phyloP scores from a whole-genome alignment of 2,888 invertebrate genomes.

The Drosophila suboccidentalis region DNA sequence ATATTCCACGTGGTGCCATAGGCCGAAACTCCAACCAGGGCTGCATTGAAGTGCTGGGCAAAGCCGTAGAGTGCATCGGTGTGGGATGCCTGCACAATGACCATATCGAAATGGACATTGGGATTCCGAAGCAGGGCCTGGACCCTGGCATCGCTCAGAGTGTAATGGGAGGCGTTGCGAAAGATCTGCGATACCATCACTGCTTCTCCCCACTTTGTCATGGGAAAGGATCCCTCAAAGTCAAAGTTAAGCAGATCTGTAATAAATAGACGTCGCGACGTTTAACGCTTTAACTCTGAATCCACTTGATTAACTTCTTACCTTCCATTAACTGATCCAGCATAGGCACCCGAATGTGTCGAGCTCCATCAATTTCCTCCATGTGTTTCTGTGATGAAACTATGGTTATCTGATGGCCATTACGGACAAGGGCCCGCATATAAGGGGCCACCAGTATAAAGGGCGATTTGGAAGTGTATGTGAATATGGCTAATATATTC shows the following conservation, averaged over 20 bases:
- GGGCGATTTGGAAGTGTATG: slow-evolving; percentile 60
- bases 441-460: slow-evolving; percentile 69
- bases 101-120: slow-evolving; percentile 50
- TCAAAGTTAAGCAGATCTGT: slow-evolving; percentile 26
- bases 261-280: neutral
- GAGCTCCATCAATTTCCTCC: slow-evolving; percentile 49
- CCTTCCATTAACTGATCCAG: slow-evolving; percentile 38
- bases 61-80: slow-evolving; percentile 83
- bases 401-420: slow-evolving; percentile 63
- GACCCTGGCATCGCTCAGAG: slow-evolving; percentile 47
- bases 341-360: slow-evolving; percentile 50
- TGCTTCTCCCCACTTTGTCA: slow-evolving; percentile 55
- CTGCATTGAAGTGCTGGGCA: slow-evolving; percentile 70
- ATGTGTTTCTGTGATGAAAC: slow-evolving; percentile 43
- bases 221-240: neutral
- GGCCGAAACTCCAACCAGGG: slow-evolving; percentile 70
- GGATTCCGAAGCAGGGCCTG: slow-evolving; percentile 38
- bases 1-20: slow-evolving; percentile 54
- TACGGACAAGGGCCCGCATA: slow-evolving; percentile 35
- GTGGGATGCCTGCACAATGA: slow-evolving; percentile 47
- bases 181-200: slow-evolving; percentile 31
- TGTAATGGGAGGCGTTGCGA: slow-evolving; percentile 31
- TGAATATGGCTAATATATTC: slow-evolving; percentile 67
- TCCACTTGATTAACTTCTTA: slow-evolving; percentile 1
- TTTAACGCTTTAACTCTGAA: neutral